Conservation (phyloP, 2,113 vertebrate genomes). For the Pangasianodon gigas region DNA sequence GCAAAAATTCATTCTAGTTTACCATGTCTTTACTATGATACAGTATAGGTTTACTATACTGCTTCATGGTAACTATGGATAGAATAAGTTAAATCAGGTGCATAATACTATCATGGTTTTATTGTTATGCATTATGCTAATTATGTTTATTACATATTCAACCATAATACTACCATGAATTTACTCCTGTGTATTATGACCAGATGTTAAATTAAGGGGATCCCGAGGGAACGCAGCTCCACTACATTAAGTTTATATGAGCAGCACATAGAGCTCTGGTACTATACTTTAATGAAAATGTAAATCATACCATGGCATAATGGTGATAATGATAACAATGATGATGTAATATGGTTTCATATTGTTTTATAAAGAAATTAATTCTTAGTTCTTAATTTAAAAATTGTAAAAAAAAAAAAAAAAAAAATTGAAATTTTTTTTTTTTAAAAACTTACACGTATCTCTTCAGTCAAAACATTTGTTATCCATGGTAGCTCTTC, state of each 20-base stretch:
- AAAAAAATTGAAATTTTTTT: neutral
- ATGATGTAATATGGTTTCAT: neutral
- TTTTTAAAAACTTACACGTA: neutral
- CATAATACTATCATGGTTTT: too few species aligned
- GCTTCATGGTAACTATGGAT: neutral
- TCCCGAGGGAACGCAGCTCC: neutral
- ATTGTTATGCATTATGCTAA: neutral
- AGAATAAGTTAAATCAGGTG: neutral
- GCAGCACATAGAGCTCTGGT: neutral
- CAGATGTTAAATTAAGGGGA: neutral
- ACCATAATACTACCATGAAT: neutral
- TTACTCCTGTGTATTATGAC: neutral
- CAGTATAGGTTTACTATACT: neutral
- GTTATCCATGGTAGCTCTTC: neutral
- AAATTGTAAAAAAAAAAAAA: too few species aligned
- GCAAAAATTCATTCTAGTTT: neutral
- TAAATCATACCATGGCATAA: neutral
- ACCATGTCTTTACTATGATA: neutral
- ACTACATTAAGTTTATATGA: neutral
- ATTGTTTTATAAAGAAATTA: too few species aligned
- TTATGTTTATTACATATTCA: slow-evolving; percentile 15
- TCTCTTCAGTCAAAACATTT: neutral
- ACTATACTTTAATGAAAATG: slow-evolving; percentile 1
- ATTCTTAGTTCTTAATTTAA: neutral
- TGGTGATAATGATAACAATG: neutral